Conservation (phyloP, 2,888 invertebrate species). For the Ditylenchus weischeri region DNA sequence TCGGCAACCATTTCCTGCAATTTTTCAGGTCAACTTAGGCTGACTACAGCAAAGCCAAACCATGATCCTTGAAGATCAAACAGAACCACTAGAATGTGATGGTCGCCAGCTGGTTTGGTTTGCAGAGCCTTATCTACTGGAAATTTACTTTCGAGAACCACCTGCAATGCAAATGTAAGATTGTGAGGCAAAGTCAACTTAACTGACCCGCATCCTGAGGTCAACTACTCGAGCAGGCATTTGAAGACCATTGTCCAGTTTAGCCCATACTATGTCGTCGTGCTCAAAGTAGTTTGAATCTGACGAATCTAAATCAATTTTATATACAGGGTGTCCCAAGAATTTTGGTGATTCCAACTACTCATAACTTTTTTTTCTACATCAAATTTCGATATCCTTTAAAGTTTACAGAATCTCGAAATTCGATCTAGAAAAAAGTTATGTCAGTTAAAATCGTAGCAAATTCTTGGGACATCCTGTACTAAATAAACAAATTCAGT, state of each 20-base stretch:
- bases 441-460: too few species aligned
- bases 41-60: background rate
- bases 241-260: slow-evolving; percentile 17
- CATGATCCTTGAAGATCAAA: slow-evolving; percentile 22
- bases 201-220: slow-evolving; percentile 18
- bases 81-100: slow-evolving; percentile 21
- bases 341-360: too few species aligned
- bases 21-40: background rate
- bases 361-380: too few species aligned
- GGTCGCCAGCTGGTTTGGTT: slow-evolving; percentile 13
- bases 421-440: too few species aligned
- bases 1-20: slow-evolving; percentile 29
- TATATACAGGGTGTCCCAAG: too few species aligned
- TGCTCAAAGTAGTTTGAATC: slow-evolving; percentile 17
- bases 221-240: slow-evolving; percentile 29
- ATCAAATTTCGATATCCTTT: too few species aligned
- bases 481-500: background rate
- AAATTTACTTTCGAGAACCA: slow-evolving; percentile 10
- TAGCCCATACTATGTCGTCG: slow-evolving; percentile 29
- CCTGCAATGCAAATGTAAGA: too few species aligned
- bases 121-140: slow-evolving; percentile 23
- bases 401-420: too few species aligned
- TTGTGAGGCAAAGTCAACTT: too few species aligned
- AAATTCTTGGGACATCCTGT: too few species aligned
- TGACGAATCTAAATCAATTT: slow-evolving; percentile 16